Base-by-base conservation (phyloP, 1,140 invertebrate species). In the Leptestheria dahalacensis region DNA sequence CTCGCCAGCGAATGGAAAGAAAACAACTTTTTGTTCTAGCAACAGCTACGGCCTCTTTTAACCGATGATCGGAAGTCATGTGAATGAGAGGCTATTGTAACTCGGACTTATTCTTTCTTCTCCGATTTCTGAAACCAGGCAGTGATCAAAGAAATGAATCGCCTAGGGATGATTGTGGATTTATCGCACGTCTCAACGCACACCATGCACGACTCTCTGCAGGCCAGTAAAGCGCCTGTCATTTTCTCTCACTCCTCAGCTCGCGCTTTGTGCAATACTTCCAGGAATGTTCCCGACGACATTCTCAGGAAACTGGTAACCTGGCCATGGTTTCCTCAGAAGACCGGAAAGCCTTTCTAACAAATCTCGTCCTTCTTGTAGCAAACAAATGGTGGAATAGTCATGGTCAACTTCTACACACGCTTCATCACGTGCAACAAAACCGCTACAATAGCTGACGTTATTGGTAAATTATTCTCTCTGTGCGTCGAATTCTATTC, bases 401-500 rank as follows among this genome's bases (percentile, higher is more conserved):
- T 91, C 21, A 94, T 94, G 91, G 83, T 94, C 61, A 91, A 88
- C 70, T 93, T 93, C 77, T 91, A 88, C 74, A 86, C 83, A 21
- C 79, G 81, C 61, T 92, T 91, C 71, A 79, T 93, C 65, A 89
- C 86, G 33, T 91, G 88, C 74, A 83, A 82, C 68, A 81, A 84
- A 65, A 81, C 81, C 49, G 83, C 88, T 12, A 90, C 85, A 4
- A 80, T 92, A 61, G 78, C 82, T 61, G 85, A 92, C 76, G 89
- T 90, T 50, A 88, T 89, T 69, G 88, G 90, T 92, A 77, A 80
- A 74, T 71, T 63, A 64, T 29, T 50, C 48, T n/a, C n/a, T n/a
- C n/a, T n/a, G n/a, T n/a, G 53, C 23, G n/a, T 23, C 24, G n/a
- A n/a, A n/a, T n/a, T n/a, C n/a, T n/a, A n/a, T 15, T 6, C 12